These are phyloP conservation scores for Fratercula arctica DNA, from an alignment of 2,797 vertebrate genomes.

Conservation along the genomic window DNA sequence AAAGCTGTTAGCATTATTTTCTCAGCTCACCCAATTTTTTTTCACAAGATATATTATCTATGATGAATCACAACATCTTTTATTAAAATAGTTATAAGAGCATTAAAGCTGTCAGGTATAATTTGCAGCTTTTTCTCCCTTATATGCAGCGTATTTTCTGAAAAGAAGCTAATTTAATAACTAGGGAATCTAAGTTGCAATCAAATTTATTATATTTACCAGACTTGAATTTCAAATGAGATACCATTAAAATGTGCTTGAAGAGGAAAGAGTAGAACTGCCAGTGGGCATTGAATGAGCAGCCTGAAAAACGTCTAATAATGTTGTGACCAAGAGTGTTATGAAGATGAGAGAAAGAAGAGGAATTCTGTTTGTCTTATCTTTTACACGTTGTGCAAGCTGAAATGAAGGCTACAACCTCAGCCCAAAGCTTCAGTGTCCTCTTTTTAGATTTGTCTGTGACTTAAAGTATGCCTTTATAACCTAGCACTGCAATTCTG, in stretches of 20 bases:
- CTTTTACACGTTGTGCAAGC: background rate
- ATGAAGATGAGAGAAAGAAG: background rate
- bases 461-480: background rate
- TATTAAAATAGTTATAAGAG: constrained; percentile 41
- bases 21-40: background rate
- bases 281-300: background rate
- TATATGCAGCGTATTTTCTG: background rate
- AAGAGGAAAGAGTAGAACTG: constrained; percentile 1
- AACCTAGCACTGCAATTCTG: background rate
- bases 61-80: constrained; percentile 41
- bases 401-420: background rate
- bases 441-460: background rate
- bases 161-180: constrained; percentile 33
- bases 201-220: constrained; percentile 36
- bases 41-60: background rate
- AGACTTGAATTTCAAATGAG: constrained; percentile 25
- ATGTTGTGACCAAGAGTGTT: background rate
- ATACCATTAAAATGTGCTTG: constrained; percentile 1
- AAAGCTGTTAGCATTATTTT: constrained; percentile 32
- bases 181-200: constrained; percentile 4
- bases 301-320: constrained; percentile 16
- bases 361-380: background rate
- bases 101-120: constrained; percentile 38
- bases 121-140: constrained; percentile 37
- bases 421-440: background rate